Percentiles rank a stretch among this genome's conserved stretches.
Evolutionary conservation across 2,888 invertebrate genomes (phyloP).

Genomic region (Drosophila trichaetosa): DNA sequence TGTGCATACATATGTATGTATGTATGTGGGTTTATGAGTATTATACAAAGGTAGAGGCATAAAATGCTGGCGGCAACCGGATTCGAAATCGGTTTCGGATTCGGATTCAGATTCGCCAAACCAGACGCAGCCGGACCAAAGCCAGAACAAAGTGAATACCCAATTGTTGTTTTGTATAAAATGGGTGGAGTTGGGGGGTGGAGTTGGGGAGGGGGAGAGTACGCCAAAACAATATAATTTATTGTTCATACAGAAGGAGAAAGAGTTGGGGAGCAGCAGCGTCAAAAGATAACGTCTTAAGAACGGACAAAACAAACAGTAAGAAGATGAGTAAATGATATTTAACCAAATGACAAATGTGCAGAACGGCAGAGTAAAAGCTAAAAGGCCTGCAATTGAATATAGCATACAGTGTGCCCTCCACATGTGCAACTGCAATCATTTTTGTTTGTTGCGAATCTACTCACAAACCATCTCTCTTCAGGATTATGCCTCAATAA

Average conservation of each 20-base stretch:
- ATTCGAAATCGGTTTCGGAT: slow-evolving; percentile 48
- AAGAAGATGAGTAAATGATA: slow-evolving; percentile 46
- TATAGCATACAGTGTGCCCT: slow-evolving; percentile 17
- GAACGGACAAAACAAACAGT: slow-evolving; percentile 16
- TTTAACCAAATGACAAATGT: slow-evolving; percentile 44
- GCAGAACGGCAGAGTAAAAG: slow-evolving; percentile 44
- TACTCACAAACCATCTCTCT: background rate
- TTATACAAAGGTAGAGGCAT: slow-evolving; percentile 25
- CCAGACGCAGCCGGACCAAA: slow-evolving; percentile 32
- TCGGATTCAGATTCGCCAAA: background rate
- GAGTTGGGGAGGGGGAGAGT: background rate
- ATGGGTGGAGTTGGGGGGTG: background rate
- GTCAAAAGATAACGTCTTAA: slow-evolving; percentile 10
- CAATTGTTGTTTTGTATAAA: slow-evolving; percentile 34
- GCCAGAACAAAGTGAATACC: slow-evolving; percentile 55
- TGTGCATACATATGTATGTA: background rate
- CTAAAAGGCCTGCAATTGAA: slow-evolving; percentile 33
- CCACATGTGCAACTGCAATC: background rate
- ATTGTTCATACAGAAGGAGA: slow-evolving; percentile 57
- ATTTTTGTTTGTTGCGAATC: background rate
- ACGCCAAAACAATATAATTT: slow-evolving; percentile 66
- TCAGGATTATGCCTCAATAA: background rate
- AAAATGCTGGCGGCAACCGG: slow-evolving; percentile 47
- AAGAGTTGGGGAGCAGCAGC: slow-evolving; percentile 9
- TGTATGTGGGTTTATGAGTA: background rate